phyloP scores from a whole-genome alignment of 2,113 vertebrate genomes.

The Entomyzon cyanotis region DNA sequence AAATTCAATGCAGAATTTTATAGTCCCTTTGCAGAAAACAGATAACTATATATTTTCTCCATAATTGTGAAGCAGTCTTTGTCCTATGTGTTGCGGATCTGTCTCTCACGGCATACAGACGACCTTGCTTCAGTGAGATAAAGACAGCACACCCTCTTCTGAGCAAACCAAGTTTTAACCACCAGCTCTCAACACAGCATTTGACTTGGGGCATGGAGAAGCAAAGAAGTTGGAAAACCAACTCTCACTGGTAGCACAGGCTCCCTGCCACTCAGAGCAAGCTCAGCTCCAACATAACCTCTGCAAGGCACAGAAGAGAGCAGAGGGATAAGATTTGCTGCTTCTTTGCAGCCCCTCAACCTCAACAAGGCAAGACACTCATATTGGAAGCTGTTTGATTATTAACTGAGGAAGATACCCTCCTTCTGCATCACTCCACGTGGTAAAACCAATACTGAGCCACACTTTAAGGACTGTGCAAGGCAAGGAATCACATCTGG shows the following conservation, averaged over 20 bases:
- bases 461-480: not conserved
- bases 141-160: not conserved
- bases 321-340: not conserved
- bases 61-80: not conserved
- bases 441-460: not conserved
- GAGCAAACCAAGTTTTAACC: not conserved
- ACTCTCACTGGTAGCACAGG: not conserved
- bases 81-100: not conserved
- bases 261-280: not conserved
- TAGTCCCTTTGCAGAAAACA: not conserved
- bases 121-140: not conserved
- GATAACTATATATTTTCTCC: not conserved
- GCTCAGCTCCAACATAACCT: not conserved
- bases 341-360: not conserved
- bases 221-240: not conserved
- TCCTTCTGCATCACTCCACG: not conserved
- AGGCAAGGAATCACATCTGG: not conserved
- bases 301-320: not conserved
- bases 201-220: rapidly evolving
- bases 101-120: not conserved
- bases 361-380: not conserved
- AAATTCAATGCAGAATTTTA: conserved; percentile 31
- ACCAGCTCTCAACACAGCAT: not conserved
- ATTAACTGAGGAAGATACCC: not conserved
- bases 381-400: not conserved